Base-by-base conservation (phyloP, 1,140 invertebrate species). In the Drosophila pallidifrons region DNA sequence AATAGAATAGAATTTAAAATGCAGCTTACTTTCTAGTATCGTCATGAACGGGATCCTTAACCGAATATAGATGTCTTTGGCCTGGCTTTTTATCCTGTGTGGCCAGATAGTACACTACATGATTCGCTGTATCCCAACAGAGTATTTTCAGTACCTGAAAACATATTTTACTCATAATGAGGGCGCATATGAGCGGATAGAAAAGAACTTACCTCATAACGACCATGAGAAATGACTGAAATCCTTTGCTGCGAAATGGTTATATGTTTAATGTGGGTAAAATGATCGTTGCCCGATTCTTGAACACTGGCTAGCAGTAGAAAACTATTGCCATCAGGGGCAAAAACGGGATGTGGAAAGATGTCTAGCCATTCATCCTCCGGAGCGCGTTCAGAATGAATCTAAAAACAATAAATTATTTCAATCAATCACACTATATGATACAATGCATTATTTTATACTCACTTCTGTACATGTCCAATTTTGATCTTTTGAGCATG, bases 241-340 rank as follows among this genome's bases (percentile, higher is more conserved):
- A 97, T 97, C 80, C 96, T 95, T 91, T 96, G 96, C 85, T 97
- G 95, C n/a, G 95, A 94, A 41, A 96, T 95, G 43, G 96, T 97
- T 20, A 97, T 94, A 90, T 97, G 96, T 81, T 97, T 98, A 85
- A 98, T 97, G 93, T 98, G 97, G 30, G 96, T 97, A 93, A 96
- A 98, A 87, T 96, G 95, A 81, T 97, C 96, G 46, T 95, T 94
- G 5, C 94, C 95, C 7, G 96, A 96, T 87, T 98, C 97, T 81
- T 96, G 96, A 20, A 98, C 95, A 15, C 96, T 95, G 1, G 97
- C 95, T 46, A 98, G 94, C 57, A 98, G 93, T 54, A 98, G 94
- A 93, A 98, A 98, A 68, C 96, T 96, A 86, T 96, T 95, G 1
- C 97, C 97, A 86, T 97, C 96, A 16, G 95, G 94, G 0, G 96